phyloP scores from a whole-genome alignment of 1,140 invertebrate species.

The Drosophila dunni region DNA sequence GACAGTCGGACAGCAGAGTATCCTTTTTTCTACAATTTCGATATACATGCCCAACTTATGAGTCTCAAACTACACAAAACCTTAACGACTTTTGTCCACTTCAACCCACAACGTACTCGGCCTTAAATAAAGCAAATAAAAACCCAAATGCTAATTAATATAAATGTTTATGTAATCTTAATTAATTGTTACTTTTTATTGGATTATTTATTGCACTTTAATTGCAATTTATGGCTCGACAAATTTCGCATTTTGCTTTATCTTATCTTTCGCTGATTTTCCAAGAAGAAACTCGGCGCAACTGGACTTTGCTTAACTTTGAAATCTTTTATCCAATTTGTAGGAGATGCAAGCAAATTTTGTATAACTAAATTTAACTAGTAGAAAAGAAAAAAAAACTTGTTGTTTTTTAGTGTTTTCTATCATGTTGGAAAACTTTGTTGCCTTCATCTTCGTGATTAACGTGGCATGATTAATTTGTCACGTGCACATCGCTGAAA shows the following conservation, averaged over 20 bases:
- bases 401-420: not conserved
- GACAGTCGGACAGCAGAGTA: too few relatives aligned
- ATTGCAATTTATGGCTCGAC: constrained; percentile 4
- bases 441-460: constrained; percentile 39
- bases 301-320: not conserved
- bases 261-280: constrained; percentile 3
- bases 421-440: constrained; percentile 19
- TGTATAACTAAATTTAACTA: constrained; percentile 22
- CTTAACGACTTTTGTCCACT: too few relatives aligned
- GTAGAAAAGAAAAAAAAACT: constrained; percentile 10
- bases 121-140: too few relatives aligned
- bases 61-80: too few relatives aligned
- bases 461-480: constrained; percentile 52
- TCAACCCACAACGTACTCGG: too few relatives aligned
- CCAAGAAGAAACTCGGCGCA: not conserved
- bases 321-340: not conserved
- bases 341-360: constrained; percentile 15
- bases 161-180: not conserved
- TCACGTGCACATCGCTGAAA: constrained; percentile 45
- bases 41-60: too few relatives aligned
- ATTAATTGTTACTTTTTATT: not conserved
- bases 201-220: not conserved
- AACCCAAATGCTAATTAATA: too few relatives aligned
- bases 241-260: not conserved
- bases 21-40: too few relatives aligned